Base-by-base conservation (phyloP, 2,113 vertebrate species). In the Dicrurus megarhynchus region DNA sequence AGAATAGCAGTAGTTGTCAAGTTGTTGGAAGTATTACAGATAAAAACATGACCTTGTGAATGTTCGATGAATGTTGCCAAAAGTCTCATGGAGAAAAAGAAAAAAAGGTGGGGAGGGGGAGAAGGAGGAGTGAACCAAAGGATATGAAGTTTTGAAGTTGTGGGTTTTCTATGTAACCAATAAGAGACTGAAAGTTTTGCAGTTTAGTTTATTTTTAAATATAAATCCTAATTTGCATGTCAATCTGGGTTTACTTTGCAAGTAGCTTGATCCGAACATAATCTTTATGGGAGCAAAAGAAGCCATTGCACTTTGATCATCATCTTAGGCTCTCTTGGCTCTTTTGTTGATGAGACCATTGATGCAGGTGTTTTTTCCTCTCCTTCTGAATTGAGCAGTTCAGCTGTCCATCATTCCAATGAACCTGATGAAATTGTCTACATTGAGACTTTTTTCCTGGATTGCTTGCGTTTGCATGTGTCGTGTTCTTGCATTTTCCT, bases 81-180 rank as follows among this genome's bases (percentile, higher is more conserved):
- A 87, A 16, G 16, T 78, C 10, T 27, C 1, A 1, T 16, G 13
- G 19, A 0, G 7, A 3, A 13, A 26, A 49, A 47, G 20, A 6
- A n/a, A 74, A 42, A 32, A 13, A 18, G 5, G 1, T 11, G 15
- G 4, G 1, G 3, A 10, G 6, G 1, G 4, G 5, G 1, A 16
- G 5, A 46, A 53, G 7, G 33, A 46, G 57, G 3, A 4, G 7
- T 5, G 3, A 84, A 55, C 15, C 20, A 67, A 59, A 56, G 9
- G 7, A 39, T n/a, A 42, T 22, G 4, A 19, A 10, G n/a, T 63
- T 86, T 67, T 59, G 11, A 69, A 74, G 33, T 61, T 35, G 9
- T 39, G 10, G 5, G 5, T 57, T 95, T 80, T 27, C 41, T 64
- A 0, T 61, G 22, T 44, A 75, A 75, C 11, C 6, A 46, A 27